Percentiles rank a stretch among this genome's conserved stretches.
Evolutionary conservation across 1,140 invertebrate species (phyloP).

Genomic region (Goniozus legneri): DNA sequence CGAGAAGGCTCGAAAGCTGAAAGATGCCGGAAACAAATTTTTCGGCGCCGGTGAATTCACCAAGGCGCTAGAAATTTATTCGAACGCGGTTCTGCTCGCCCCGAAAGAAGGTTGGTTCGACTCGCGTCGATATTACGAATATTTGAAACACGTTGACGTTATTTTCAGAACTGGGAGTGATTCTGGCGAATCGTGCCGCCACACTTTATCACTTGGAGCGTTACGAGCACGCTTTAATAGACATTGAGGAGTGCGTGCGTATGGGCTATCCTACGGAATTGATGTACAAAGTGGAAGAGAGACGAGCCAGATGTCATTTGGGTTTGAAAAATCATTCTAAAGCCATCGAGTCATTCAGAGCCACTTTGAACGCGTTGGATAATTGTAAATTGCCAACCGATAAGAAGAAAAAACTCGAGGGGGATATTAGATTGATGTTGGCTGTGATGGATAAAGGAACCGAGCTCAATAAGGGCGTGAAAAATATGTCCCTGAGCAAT

Average conservation of each 20-base stretch:
- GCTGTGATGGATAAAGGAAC: slow-evolving; percentile 62
- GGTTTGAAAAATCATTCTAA: slow-evolving; percentile 67
- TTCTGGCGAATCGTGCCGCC: slow-evolving; percentile 85
- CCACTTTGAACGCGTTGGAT: slow-evolving; percentile 63
- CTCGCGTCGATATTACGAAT: background rate
- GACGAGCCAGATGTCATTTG: slow-evolving; percentile 72
- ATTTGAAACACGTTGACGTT: no score
- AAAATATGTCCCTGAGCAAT: slow-evolving; percentile 37
- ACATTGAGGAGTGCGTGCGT: slow-evolving; percentile 68
- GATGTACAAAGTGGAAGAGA: slow-evolving; percentile 73
- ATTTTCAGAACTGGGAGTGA: slow-evolving; percentile 63
- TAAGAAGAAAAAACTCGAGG: slow-evolving; percentile 62
- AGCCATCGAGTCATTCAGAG: slow-evolving; percentile 65
- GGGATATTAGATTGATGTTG: slow-evolving; percentile 70
- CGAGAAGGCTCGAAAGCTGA: slow-evolving; percentile 61
- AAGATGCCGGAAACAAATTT: slow-evolving; percentile 73
- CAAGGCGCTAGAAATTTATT: slow-evolving; percentile 74
- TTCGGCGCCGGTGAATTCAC: slow-evolving; percentile 74
- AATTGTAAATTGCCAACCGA: slow-evolving; percentile 63
- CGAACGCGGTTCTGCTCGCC: slow-evolving; percentile 64
- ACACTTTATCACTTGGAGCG: slow-evolving; percentile 76
- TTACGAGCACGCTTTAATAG: slow-evolving; percentile 64
- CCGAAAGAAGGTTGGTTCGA: slow-evolving; percentile 60
- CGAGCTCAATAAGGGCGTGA: slow-evolving; percentile 39
- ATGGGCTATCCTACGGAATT: slow-evolving; percentile 72